Base-by-base conservation (phyloP, 37 sponge, comb jelly and placozoan species). In the Geodia barretti region DNA sequence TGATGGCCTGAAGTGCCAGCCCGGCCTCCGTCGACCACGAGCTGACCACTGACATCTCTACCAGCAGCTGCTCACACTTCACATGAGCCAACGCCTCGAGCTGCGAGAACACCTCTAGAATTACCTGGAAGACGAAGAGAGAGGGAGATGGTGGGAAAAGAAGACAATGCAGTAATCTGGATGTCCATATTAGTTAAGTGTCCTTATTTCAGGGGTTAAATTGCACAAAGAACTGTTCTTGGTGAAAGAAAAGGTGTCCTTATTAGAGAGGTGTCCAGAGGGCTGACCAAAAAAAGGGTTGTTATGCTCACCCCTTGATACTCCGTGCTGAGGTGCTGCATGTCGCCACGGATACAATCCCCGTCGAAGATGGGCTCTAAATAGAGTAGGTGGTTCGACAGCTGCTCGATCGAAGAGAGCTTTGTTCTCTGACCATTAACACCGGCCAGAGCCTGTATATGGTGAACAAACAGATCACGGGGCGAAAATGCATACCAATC, bases 281-380 rank as follows among this genome's bases (percentile, higher is more conserved):
- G n/a, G n/a, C n/a, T n/a, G n/a, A n/a, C n/a, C n/a, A n/a, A n/a
- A n/a, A n/a, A n/a, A n/a, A n/a, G n/a, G n/a, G n/a, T n/a, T n/a
- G n/a, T 4, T n/a, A n/a, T 43, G 7, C 31, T 5, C 8, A 74
- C n/a, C 19, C 60, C 19, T 69, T 79, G 86, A 24, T 72, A 79
- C 40, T 33, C 20, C 7, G 7, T 36, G 29, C 32, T 79, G n/a
- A 86, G 41, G 5, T 1, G 14, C 31, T 60, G 31, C 31, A 90
- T 79, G 47, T 75, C 67, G 8, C 68, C 41, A 60, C 77, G 32
- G 58, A 90, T 63, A 7, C 62, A 72, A 7, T 29, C 39, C 1
- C 90, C 90, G 29, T 80, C 60, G 47, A 90, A 90, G 1, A 79
- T 75, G 20, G 90, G 90, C 72, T 84, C 90, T 72, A 90, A 30